These are phyloP conservation scores for Trialeurodes vaporariorum DNA, from an alignment of 1,140 invertebrate genomes.

Conservation along the genomic window DNA sequence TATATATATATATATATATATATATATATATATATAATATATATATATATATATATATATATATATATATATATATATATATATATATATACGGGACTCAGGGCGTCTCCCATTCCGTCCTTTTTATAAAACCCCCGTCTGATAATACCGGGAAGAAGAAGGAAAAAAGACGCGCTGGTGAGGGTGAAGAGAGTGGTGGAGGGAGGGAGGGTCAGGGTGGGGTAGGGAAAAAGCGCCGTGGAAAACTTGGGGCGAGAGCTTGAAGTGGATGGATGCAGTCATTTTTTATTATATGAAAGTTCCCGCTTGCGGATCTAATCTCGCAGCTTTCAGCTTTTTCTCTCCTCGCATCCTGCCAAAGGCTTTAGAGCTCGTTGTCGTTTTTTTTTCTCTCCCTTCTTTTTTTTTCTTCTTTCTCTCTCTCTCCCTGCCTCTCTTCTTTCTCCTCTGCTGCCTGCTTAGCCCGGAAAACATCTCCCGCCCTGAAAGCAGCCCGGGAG, in stretches of 20 bases:
- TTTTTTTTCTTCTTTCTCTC: no score
- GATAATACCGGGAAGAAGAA: not conserved
- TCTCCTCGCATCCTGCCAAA: not conserved
- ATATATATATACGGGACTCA: no score
- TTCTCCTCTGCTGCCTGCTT: no score
- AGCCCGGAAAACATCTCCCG: no score
- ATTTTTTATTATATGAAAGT: not conserved
- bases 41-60: no score
- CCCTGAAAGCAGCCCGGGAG: no score
- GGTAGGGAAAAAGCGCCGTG: not conserved
- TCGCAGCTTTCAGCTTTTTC: not conserved
- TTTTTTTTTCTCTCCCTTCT: not conserved
- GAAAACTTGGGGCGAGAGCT: not conserved
- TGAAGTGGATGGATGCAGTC: not conserved
- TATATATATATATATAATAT: no score
- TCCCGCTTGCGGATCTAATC: not conserved
- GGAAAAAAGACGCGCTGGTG: not conserved
- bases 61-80: no score
- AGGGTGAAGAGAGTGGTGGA: not conserved
- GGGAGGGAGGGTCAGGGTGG: no score
- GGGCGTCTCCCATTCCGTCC: no score
- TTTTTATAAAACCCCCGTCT: not conserved
- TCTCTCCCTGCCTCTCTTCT: no score
- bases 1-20: no score
- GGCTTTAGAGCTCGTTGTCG: not conserved